These are phyloP conservation scores for Cyanocitta stelleri DNA, from an alignment of 2,113 vertebrate genomes.

Conservation along the genomic window DNA sequence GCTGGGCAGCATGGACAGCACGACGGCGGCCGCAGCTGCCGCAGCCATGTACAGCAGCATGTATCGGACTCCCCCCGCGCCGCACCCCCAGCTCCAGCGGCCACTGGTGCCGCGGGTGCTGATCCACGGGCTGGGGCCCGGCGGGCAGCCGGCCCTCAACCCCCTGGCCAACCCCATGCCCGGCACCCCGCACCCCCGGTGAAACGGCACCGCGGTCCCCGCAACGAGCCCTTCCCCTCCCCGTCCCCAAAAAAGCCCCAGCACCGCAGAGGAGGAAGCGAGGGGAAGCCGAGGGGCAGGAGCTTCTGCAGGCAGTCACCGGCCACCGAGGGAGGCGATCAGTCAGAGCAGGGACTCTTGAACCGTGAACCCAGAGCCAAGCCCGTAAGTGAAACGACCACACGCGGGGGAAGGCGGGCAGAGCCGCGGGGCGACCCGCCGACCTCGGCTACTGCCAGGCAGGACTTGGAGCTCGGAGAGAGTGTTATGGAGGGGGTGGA, in stretches of 20 bases:
- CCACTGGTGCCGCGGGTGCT: constrained; percentile 95
- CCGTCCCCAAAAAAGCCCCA: constrained; percentile 60
- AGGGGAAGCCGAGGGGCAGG: constrained; percentile 57
- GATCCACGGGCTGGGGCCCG: constrained; percentile 93
- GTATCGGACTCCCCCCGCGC: constrained; percentile 95
- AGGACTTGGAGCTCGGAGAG: constrained; percentile 25
- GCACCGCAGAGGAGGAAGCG: constrained; percentile 67
- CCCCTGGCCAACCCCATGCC: constrained; percentile 86
- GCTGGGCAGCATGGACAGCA: constrained; percentile 93
- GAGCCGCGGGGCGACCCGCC: constrained; percentile 6
- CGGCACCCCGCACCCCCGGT: constrained; percentile 89
- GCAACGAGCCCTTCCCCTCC: constrained; percentile 62
- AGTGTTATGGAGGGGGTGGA: background rate
- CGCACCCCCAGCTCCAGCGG: constrained; percentile 92
- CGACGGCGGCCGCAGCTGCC: constrained; percentile 91
- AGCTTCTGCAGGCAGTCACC: constrained; percentile 39
- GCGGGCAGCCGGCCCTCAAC: constrained; percentile 92
- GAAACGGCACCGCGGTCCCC: constrained; percentile 63
- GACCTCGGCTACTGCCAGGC: constrained; percentile 3
- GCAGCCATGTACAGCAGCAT: constrained; percentile 98
- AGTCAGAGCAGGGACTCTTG: constrained; percentile 60
- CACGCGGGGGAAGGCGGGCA: constrained; percentile 48
- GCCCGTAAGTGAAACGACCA: constrained; percentile 53
- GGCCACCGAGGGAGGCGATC: constrained; percentile 48
- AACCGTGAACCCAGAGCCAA: constrained; percentile 53